Base-by-base conservation (phyloP, 53 echinoderm and acorn worm genomes). In the Henricia sp. region DNA sequence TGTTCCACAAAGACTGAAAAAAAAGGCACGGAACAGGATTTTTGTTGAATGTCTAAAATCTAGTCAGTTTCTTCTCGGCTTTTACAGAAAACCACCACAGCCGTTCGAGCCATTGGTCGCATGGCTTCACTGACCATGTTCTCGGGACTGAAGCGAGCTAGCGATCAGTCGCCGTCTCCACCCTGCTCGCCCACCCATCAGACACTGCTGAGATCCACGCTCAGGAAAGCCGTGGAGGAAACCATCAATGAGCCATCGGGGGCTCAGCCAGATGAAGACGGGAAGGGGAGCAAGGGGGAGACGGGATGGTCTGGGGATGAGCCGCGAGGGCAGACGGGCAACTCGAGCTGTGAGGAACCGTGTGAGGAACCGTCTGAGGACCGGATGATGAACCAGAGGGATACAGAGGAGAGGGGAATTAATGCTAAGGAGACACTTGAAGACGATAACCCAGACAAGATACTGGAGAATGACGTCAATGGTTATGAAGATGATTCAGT, bases 21-120 rank as follows among this genome's bases (percentile, higher is more conserved):
- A n/a, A n/a, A n/a, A n/a, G n/a, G n/a, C n/a, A n/a, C n/a, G n/a
- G n/a, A n/a, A n/a, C n/a, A n/a, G n/a, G n/a, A n/a, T n/a, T n/a
- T n/a, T n/a, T n/a, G n/a, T n/a, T n/a, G n/a, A n/a, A 53, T 53
- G 3, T 53, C 53, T 53, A 19, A 19, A 53, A 5, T 53, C 16
- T 17, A 10, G 53, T 6, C n/a, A 46, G 20, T 13, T 46, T 38
- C 42, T 9, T 17, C 24, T 41, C 20, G 50, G 30, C 6, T 26
- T 68, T 27, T 19, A 68, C 78, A 99, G 99, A 99, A 99, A 99
- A 95, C 99, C 10, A 91, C 99, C 0, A 95, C 92, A 55, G 99
- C 95, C 11, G 90, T 99, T 0, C 74, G 94, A 60, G 99, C 99
- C 17, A 90, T 99, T 21, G 92, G 92, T 40, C 86, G 99, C 39